Conservation (phyloP, 2,797 vertebrate species). For the Dermochelys coriacea region DNA sequence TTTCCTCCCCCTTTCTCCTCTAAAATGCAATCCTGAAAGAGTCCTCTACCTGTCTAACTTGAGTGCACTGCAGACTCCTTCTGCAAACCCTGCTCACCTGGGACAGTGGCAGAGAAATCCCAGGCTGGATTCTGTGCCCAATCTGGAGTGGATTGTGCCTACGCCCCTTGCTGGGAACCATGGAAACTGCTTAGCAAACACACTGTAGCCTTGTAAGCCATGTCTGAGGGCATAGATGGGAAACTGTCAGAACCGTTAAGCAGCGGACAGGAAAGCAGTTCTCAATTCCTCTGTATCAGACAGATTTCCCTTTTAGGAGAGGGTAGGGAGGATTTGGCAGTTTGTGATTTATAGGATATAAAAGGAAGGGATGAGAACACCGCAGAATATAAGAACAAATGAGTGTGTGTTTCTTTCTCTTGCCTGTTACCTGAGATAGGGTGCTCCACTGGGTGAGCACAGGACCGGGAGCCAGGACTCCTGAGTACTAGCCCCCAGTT, state of each 20-base stretch:
- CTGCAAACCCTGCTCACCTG: conserved; percentile 41
- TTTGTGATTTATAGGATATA: neutral
- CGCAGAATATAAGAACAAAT: neutral
- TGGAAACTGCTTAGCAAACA: neutral
- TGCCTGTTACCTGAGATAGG: neutral
- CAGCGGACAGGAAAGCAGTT: neutral
- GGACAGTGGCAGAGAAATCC: neutral
- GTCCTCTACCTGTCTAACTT: conserved; percentile 50
- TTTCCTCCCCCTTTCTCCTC: conserved; percentile 51
- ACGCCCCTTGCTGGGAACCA: neutral
- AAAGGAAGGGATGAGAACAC: neutral
- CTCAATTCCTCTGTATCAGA: accelerated
- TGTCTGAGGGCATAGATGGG: too few relatives aligned
- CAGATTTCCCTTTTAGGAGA: neutral
- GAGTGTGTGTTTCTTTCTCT: neutral
- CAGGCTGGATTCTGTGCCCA: neutral
- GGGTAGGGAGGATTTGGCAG: neutral
- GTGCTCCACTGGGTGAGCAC: neutral
- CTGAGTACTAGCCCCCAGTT: neutral
- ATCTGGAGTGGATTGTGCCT: neutral
- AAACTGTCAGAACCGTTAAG: neutral
- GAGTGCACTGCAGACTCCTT: neutral
- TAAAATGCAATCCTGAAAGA: conserved; percentile 9
- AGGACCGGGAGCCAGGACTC: neutral
- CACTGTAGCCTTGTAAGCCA: neutral